Conservation (phyloP, 1,140 invertebrate genomes). For the Bombyx mandarina region DNA sequence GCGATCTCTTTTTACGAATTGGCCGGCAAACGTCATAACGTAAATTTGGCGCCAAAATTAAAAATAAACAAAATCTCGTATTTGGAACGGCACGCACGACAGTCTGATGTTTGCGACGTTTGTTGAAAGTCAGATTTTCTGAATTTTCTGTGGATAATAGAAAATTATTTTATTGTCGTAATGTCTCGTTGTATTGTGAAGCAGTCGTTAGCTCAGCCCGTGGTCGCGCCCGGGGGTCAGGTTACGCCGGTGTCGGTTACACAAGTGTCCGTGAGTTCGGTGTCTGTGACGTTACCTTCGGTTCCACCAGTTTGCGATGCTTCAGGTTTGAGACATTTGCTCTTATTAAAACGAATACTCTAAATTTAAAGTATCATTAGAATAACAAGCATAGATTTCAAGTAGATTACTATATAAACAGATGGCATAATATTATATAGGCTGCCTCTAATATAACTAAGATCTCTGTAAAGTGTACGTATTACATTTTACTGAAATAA, state of each 20-base stretch:
- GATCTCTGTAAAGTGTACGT: no score
- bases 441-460: no score
- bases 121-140: conserved; percentile 33
- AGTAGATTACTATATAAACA: no score
- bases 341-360: no score
- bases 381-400: no score
- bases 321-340: conserved; percentile 26
- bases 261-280: conserved; percentile 18
- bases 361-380: no score
- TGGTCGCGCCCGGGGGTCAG: conserved; percentile 20
- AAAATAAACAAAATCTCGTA: conserved; percentile 67
- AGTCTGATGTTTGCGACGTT: conserved; percentile 57
- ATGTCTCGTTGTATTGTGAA: conserved; percentile 62
- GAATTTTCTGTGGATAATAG: conserved; percentile 25
- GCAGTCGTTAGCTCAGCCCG: conserved; percentile 45
- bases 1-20: conserved; percentile 11
- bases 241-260: conserved; percentile 25
- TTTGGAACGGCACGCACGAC: conserved; percentile 55
- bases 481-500: no score
- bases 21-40: conserved; percentile 42
- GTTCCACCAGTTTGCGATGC: conserved; percentile 24
- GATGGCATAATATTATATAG: no score
- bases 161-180: conserved; percentile 18
- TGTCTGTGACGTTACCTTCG: conserved; percentile 20
- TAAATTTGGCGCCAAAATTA: conserved; percentile 64